Evolutionary conservation across 1,140 invertebrate genomes (phyloP).

Genomic region (Leptestheria dahalacensis): DNA sequence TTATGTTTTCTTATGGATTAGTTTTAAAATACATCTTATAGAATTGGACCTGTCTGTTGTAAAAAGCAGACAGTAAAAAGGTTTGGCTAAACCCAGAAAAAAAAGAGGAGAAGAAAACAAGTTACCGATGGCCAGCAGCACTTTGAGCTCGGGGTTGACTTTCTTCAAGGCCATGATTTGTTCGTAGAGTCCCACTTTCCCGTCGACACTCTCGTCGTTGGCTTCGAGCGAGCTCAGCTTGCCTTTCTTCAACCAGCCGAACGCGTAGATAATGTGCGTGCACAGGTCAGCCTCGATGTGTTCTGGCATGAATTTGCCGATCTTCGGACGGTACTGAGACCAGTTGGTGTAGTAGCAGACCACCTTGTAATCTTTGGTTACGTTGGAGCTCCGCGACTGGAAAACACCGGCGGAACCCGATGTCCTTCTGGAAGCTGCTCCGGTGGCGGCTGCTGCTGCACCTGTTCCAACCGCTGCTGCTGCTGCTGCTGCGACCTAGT

Average conservation of each 20-base stretch:
- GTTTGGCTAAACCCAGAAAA: background rate
- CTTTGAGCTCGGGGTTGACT: slow-evolving; percentile 74
- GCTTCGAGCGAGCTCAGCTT: slow-evolving; percentile 79
- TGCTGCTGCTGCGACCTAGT: too few species aligned
- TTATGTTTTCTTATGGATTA: too few species aligned
- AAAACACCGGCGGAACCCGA: background rate
- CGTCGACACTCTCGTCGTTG: slow-evolving; percentile 84
- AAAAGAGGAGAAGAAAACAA: slow-evolving; percentile 15
- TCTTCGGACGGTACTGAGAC: slow-evolving; percentile 86
- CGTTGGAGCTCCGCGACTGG: background rate
- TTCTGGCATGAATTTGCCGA: slow-evolving; percentile 85
- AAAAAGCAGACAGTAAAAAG: too few species aligned
- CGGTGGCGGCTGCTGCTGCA: slow-evolving; percentile 1
- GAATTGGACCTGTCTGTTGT: too few species aligned
- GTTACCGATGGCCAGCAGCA: slow-evolving; percentile 74
- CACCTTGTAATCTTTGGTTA: slow-evolving; percentile 35
- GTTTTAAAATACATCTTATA: too few species aligned
- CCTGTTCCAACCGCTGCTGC: too few species aligned
- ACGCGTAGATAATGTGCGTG: slow-evolving; percentile 90
- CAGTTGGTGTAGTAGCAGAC: slow-evolving; percentile 96
- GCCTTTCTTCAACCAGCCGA: slow-evolving; percentile 92
- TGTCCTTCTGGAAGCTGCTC: background rate
- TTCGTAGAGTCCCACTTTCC: slow-evolving; percentile 76
- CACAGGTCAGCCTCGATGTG: slow-evolving; percentile 89
- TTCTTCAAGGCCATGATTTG: slow-evolving; percentile 67